Conservation (phyloP, 2,113 vertebrate species). For the Excalfactoria chinensis region DNA sequence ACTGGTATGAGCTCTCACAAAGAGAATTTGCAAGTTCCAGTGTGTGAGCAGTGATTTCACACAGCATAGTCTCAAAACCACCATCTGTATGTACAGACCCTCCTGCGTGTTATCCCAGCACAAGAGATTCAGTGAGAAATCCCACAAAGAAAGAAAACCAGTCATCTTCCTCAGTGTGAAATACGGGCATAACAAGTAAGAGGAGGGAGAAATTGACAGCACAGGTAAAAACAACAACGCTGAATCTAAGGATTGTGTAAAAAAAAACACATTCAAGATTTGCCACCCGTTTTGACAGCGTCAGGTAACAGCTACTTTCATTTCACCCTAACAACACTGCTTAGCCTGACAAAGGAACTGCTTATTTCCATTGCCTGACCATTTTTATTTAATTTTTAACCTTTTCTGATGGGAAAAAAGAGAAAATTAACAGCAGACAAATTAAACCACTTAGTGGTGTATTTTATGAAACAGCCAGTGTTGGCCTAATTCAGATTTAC, state of each 20-base stretch:
- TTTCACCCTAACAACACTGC: constrained; percentile 20
- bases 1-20: background rate
- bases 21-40: background rate
- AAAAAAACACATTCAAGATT: constrained; percentile 16
- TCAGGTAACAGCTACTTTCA: constrained; percentile 24
- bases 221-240: background rate
- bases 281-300: constrained; percentile 18
- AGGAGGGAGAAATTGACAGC: background rate
- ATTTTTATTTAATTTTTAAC: background rate
- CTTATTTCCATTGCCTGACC: constrained; percentile 13
- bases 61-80: background rate
- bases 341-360: constrained; percentile 8
- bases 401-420: background rate
- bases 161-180: background rate
- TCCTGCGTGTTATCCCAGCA: background rate
- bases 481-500: constrained; percentile 19
- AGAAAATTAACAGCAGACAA: constrained; percentile 1
- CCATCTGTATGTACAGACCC: background rate
- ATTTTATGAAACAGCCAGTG: constrained; percentile 7
- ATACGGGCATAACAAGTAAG: background rate
- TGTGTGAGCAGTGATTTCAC: background rate
- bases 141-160: constrained; percentile 18
- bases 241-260: background rate
- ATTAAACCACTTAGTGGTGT: background rate
- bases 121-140: constrained; percentile 3